These are phyloP conservation scores for Conops quadrifasciatus DNA, from an alignment of 2,888 invertebrate genomes.

Conservation along the genomic window DNA sequence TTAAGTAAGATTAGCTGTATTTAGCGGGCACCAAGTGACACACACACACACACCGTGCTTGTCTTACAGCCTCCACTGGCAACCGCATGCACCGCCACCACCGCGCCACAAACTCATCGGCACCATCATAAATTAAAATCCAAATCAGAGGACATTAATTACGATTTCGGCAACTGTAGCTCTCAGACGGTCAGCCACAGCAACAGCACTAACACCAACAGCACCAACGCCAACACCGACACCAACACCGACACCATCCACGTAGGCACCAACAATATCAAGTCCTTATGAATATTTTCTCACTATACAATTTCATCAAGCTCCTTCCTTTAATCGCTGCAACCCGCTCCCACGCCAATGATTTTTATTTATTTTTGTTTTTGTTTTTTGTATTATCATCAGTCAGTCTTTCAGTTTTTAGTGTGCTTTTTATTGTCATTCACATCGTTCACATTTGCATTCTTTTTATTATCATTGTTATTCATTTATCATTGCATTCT, in stretches of 20 bases:
- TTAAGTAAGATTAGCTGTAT: constrained; percentile 62
- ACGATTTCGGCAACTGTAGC: constrained; percentile 36
- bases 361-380: no score
- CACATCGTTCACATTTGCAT: background rate
- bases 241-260: background rate
- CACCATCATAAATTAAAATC: constrained; percentile 62
- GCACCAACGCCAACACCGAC: background rate
- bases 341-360: no score
- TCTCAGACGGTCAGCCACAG: no score
- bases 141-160: constrained; percentile 60
- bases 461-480: background rate
- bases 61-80: constrained; percentile 10
- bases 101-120: constrained; percentile 59
- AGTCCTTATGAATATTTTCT: no score
- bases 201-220: no score
- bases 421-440: no score
- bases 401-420: no score
- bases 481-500: constrained; percentile 9
- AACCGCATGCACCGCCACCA: constrained; percentile 46
- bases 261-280: no score
- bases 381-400: no score
- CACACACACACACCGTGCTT: constrained; percentile 36
- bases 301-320: no score
- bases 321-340: no score
- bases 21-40: constrained; percentile 46